Evolutionary conservation across 2,797 vertebrate species (phyloP), one percentile per base, ranked within the genome.

Genomic region (Heterohyrax brucei): DNA sequence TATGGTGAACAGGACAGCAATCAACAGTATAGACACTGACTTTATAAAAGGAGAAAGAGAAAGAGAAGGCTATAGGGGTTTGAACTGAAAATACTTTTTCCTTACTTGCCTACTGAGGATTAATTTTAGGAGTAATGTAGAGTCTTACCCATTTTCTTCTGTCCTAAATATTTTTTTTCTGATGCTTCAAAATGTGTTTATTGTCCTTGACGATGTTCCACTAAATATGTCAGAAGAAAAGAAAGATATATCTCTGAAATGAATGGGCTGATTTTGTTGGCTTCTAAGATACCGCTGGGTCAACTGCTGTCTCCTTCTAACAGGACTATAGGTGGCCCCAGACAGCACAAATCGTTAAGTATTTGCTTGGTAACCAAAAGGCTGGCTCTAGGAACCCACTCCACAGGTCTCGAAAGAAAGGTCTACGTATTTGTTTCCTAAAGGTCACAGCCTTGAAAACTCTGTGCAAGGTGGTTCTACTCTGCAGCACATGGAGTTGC

Each of bases 261-360:
- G 33, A 77, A 24, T 61, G 48, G 44, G 19, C 33, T 96, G 53
- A 84, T 84, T 96, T 94, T 89, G 86, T 81, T 80, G 61, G 24
- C 30, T 93, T 90, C 79, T 89, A 89, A 80, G 80, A 61, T 87
- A 24, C 8, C 48, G n/a, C 77, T 96, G 78, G 39, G 30, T 62
- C 92, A 92, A 39, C 39, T 86, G 53, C 89, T 76, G 56, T 90
- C 59, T 93, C 50, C 12, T 77, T 10, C 9, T 59, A 61, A 28
- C 46, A 76, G 1, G 19, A 30, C 13, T 66, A 3, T 50, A 94
- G 30, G 5, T 18, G 5, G 18, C n/a, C 10, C 5, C 19, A 2
- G 14, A 8, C 22, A 22, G 59, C 59, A 61, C 59, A 61, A 61
- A 61, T 22, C 18, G 18, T 21, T 61, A 61, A 61, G 59, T 61